Base-by-base conservation (phyloP, 2,888 invertebrate species). In the Chironomus riparius region DNA sequence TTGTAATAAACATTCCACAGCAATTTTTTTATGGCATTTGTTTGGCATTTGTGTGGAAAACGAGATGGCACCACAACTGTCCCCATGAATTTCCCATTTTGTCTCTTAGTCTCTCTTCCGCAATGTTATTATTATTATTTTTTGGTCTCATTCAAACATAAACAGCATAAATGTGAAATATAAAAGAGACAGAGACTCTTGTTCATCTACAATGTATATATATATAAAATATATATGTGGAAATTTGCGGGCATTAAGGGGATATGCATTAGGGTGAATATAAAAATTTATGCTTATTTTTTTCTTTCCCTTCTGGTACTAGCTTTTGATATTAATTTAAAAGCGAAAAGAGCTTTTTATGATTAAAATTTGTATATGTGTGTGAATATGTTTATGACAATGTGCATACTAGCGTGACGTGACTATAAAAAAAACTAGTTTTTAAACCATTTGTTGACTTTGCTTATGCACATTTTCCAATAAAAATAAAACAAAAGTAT, bases 1-100 rank as follows among this genome's bases (percentile, higher is more conserved):
- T 38, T 24, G 22, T 65, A 21, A 65, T 65, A 65, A 65, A 65
- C 21, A 65, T 65, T 65, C 65, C 65, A 65, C 65, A 65, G 12
- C 13, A 65, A 65, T 65, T 65, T 65, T 65, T 65, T 65, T 65
- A 65, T 65, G 65, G 24, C 65, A 65, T 65, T 65, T 24, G 12
- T 65, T 24, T 65, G 65, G 24, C 65, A 65, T 65, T 65, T 24
- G 12, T 18, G 65, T 15, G 38, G 38, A 38, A 38, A 38, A 38
- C 2, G 56, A 56, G 18, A 56, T 56, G 56, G 7, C 56, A 56
- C 56, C 56, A 18, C 56, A 56, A 56, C 56, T 56, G 68, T 68
- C 18, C 47, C 47, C 70, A 69, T 28, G 18, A 24, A 69, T 15
- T 13, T 18, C 22, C 22, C 12, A 22, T 21, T 22, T 21, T 24